Base-by-base conservation (phyloP, 2,113 vertebrate genomes). In the Pholis gunnellus region DNA sequence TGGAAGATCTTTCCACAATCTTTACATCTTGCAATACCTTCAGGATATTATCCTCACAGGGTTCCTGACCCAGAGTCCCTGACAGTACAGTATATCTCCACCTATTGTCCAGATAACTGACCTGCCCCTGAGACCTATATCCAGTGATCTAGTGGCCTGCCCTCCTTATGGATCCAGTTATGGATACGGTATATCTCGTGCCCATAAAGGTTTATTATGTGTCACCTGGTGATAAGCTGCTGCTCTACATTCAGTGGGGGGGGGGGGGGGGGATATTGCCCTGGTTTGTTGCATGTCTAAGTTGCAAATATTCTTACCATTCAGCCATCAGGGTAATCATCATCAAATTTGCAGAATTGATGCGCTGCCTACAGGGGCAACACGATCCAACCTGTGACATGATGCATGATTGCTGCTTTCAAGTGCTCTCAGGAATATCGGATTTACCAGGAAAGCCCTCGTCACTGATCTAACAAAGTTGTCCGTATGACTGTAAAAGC, bases 261-360 rank as follows among this genome's bases (percentile, higher is more conserved):
- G 13, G 9, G 4, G 15, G 46, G 36, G 15, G 9, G 9, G 11
- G 31, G 56, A 34, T 72, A 25, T 29, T 2, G 36, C 63, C 63
- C 70, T 52, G 79, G 60, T 67, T 66, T 81, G 72, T 40, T 6
- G 44, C 66, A 75, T 80, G 64, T 76, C 80, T 77, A 87, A 86
- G 14, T 65, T 77, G 59, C 36, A 81, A 89, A 83, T 88, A 72
- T 76, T 84, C 82, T 40, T 29, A 0, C 75, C 69, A 69, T 17
- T 27, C 73, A 81, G 66, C 82, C 78, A 84, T 74, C 50, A 63
- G 76, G 15, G 73, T 74, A 74, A 90, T 91, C 54, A 85, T 31
- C 76, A 10, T 63, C 22, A 81, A 63, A 87, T 89, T 73, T 87
- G 78, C 67, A 78, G 76, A n/a, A 66, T 31, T 83, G 78, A 80